Evolutionary conservation across 2,113 vertebrate species (phyloP).

Genomic region (Chionomys nivalis): DNA sequence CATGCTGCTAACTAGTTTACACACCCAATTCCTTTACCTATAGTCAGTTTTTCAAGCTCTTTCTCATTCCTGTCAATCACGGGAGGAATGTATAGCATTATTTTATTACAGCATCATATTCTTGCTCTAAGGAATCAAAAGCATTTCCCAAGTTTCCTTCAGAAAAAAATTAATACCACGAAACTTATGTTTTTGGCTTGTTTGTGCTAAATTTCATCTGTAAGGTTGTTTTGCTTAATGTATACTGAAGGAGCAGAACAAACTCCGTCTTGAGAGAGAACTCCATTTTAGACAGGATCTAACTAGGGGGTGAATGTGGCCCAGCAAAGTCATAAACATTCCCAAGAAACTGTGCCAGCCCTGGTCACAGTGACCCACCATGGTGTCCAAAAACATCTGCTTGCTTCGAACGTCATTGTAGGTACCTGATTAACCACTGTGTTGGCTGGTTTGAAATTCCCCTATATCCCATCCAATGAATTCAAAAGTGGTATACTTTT

Average conservation of each 20-base stretch:
- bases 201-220: background rate
- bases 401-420: too few relatives aligned
- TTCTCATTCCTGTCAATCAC: background rate
- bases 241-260: background rate
- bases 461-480: too few relatives aligned
- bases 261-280: too few relatives aligned
- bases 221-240: background rate
- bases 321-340: too few relatives aligned
- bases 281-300: too few relatives aligned
- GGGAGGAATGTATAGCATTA: background rate
- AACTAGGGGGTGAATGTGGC: too few relatives aligned
- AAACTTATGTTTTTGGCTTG: background rate
- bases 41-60: background rate
- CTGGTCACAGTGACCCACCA: too few relatives aligned
- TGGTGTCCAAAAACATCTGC: too few relatives aligned
- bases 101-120: background rate
- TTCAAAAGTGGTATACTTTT: too few relatives aligned
- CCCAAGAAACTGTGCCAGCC: too few relatives aligned
- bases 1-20: background rate
- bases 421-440: too few relatives aligned
- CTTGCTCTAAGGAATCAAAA: conserved; percentile 43
- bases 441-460: too few relatives aligned
- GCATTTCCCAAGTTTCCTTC: background rate
- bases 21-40: background rate
- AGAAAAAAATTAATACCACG: conserved; percentile 39